Evolutionary conservation across 1,140 invertebrate genomes (phyloP).

Genomic region (Asobara japonica): DNA sequence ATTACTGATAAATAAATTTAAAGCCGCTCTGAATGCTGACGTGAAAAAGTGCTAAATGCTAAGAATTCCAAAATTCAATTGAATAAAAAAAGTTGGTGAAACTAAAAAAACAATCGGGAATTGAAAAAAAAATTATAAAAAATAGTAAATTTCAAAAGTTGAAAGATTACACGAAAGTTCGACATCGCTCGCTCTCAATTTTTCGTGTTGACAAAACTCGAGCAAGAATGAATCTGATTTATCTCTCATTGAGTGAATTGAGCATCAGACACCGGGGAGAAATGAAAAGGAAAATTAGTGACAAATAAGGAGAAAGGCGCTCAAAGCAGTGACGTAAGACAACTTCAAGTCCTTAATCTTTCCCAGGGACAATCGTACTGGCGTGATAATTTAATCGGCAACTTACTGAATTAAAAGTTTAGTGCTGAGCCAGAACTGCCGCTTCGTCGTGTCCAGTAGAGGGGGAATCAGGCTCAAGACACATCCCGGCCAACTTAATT

Average conservation of each 20-base stretch:
- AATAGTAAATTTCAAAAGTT: too few relatives aligned
- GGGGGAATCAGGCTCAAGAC: not conserved
- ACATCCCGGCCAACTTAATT: not conserved
- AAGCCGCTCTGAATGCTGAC: too few relatives aligned
- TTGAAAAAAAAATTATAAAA: too few relatives aligned
- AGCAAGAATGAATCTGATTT: not conserved
- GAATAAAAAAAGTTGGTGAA: too few relatives aligned
- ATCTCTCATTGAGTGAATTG: not conserved
- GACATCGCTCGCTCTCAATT: too few relatives aligned
- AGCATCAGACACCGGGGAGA: not conserved
- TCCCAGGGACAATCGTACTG: constrained; percentile 55
- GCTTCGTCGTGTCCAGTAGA: not conserved
- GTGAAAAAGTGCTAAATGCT: too few relatives aligned
- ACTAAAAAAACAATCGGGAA: too few relatives aligned
- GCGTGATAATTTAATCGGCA: constrained; percentile 62
- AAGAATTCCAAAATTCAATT: too few relatives aligned
- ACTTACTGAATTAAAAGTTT: constrained; percentile 64
- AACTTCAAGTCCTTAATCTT: constrained; percentile 52
- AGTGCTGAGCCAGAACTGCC: constrained; percentile 48
- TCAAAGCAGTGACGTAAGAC: constrained; percentile 24
- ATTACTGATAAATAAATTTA: too few relatives aligned
- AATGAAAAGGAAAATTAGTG: constrained; percentile 18
- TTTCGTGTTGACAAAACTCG: too few relatives aligned
- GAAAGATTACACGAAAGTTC: too few relatives aligned
- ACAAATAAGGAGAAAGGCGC: constrained; percentile 24